phyloP scores from a whole-genome alignment of 2,888 invertebrate genomes.

The Drosophila phalerata region DNA sequence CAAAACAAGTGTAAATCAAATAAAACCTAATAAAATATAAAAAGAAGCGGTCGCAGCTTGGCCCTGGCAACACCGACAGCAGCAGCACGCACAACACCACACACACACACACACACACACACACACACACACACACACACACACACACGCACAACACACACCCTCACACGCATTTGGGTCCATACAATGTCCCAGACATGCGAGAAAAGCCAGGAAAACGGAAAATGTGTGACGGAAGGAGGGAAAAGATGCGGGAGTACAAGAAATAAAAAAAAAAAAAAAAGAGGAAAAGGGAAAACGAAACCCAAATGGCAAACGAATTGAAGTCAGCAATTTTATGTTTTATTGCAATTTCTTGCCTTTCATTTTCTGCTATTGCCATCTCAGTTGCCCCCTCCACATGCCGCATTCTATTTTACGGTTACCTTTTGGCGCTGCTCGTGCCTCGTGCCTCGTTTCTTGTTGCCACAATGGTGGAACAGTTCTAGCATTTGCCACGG shows the following conservation, averaged over 20 bases:
- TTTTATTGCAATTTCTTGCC: slow-evolving; percentile 79
- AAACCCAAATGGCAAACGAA: slow-evolving; percentile 79
- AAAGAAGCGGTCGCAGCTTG: slow-evolving; percentile 66
- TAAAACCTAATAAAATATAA: slow-evolving; percentile 80
- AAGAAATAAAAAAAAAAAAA: slow-evolving; percentile 20
- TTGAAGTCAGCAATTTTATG: slow-evolving; percentile 80
- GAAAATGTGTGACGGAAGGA: slow-evolving; percentile 1
- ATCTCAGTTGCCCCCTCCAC: background rate
- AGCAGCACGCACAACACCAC: slow-evolving; percentile 49
- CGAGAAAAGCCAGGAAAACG: slow-evolving; percentile 22
- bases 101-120: slow-evolving; percentile 5
- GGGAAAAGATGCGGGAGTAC: background rate
- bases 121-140: slow-evolving; percentile 8
- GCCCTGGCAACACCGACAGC: slow-evolving; percentile 41
- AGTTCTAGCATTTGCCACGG: slow-evolving; percentile 46
- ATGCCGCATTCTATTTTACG: slow-evolving; percentile 46
- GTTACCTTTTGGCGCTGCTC: slow-evolving; percentile 46
- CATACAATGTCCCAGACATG: slow-evolving; percentile 58
- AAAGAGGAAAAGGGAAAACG: slow-evolving; percentile 46
- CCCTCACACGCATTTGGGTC: slow-evolving; percentile 33
- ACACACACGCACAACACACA: background rate
- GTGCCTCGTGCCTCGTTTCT: slow-evolving; percentile 9
- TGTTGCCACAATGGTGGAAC: slow-evolving; percentile 13
- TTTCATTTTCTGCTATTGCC: slow-evolving; percentile 54
- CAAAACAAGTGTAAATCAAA: slow-evolving; percentile 81